These are phyloP conservation scores for Marmota flaviventris DNA, from an alignment of 2,113 vertebrate species.

Conservation along the genomic window DNA sequence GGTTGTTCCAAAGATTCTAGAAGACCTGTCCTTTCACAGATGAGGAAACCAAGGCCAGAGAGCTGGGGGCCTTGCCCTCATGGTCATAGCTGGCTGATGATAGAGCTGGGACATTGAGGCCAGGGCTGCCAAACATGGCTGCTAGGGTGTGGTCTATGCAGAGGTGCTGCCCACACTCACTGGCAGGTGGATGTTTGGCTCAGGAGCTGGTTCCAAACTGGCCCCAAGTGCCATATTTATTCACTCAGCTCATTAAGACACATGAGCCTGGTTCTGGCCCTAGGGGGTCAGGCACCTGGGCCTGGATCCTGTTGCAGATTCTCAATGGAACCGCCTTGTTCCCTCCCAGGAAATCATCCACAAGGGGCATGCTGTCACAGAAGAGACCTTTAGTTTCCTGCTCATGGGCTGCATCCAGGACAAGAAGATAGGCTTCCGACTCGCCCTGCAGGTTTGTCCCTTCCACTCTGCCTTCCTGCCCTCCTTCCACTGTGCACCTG, in stretches of 20 bases:
- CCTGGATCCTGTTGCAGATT: background rate
- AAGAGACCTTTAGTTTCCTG: constrained; percentile 95
- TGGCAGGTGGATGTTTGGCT: background rate
- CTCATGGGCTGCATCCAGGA: constrained; percentile 96
- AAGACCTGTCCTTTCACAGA: background rate
- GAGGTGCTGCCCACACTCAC: background rate
- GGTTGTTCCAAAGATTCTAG: background rate
- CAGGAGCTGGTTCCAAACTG: background rate
- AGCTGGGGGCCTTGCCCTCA: background rate
- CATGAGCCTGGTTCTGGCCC: background rate
- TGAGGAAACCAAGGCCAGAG: background rate
- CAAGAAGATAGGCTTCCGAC: constrained; percentile 92
- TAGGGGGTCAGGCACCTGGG: background rate
- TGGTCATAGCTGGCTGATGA: background rate
- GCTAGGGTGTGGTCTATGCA: background rate
- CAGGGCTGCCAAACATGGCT: background rate
- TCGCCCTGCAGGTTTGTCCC: constrained; percentile 92
- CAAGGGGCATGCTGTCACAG: constrained; percentile 91
- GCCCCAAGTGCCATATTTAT: rapidly evolving
- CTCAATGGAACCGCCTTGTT: background rate
- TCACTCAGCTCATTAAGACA: background rate
- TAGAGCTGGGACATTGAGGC: background rate
- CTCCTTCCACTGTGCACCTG: background rate
- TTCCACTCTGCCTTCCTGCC: background rate
- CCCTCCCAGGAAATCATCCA: constrained; percentile 93